Evolutionary conservation across 1,140 invertebrate genomes (phyloP).

Genomic region (Palaemon carinicauda): DNA sequence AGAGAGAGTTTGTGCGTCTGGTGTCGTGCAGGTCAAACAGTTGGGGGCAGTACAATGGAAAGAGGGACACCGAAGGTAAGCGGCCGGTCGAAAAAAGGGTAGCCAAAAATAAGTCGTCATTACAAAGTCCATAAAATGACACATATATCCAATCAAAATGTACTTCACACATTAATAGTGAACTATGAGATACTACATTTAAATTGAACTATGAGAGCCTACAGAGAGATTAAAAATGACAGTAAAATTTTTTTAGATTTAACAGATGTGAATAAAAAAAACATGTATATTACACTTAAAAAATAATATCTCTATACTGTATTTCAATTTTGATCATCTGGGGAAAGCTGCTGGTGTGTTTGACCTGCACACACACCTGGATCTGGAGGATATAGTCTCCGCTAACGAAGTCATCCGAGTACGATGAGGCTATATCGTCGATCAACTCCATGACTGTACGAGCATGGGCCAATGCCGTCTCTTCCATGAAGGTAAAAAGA

Average conservation of each 20-base stretch:
- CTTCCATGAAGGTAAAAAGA: conserved; percentile 42
- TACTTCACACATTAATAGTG: not conserved
- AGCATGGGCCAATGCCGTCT: conserved; percentile 45
- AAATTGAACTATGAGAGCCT: too few relatives aligned
- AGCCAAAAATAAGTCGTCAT: not conserved
- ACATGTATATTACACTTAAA: too few relatives aligned
- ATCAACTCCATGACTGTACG: conserved; percentile 47
- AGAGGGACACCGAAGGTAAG: not conserved
- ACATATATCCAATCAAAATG: not conserved
- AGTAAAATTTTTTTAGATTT: too few relatives aligned
- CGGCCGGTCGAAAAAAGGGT: not conserved
- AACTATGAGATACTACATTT: too few relatives aligned
- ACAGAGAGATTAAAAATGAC: too few relatives aligned
- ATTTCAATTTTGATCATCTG: not conserved
- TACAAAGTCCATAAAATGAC: not conserved
- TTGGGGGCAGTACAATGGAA: not conserved
- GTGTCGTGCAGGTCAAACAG: conserved; percentile 27
- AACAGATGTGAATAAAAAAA: too few relatives aligned
- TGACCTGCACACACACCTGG: conserved; percentile 56
- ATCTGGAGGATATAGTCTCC: conserved; percentile 52
- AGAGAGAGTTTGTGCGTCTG: not conserved
- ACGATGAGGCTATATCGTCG: conserved; percentile 36
- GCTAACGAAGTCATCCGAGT: conserved; percentile 26
- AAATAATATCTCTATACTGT: not conserved
- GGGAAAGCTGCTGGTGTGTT: conserved; percentile 3